phyloP scores from a whole-genome alignment of 92 coral and sea anemone genomes.

The Parazoanthus swiftii region DNA sequence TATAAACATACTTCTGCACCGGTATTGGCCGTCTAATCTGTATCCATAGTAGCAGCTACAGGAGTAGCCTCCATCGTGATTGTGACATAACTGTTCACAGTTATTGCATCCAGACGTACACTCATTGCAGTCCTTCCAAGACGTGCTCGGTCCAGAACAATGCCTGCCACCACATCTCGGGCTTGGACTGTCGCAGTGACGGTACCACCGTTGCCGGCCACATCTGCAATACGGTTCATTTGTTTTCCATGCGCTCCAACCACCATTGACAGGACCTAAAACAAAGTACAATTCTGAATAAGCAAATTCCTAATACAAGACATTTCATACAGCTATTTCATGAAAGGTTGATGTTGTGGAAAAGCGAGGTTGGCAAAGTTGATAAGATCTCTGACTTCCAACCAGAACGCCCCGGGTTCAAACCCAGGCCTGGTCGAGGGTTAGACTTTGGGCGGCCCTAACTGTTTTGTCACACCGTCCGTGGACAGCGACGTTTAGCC shows the following conservation, averaged over 20 bases:
- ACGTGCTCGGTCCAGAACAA: neutral
- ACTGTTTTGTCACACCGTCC: no score
- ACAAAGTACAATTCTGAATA: no score
- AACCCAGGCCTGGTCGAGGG: no score
- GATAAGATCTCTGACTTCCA: no score
- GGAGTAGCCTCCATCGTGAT: constrained; percentile 22
- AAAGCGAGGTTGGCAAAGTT: no score
- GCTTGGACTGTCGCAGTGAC: constrained; percentile 38
- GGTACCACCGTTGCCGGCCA: neutral
- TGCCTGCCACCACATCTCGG: constrained; percentile 20
- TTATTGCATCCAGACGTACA: constrained; percentile 28
- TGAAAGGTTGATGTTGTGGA: no score
- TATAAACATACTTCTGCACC: constrained; percentile 1
- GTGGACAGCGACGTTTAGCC: no score
- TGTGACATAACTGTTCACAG: constrained; percentile 30
- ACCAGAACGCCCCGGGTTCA: no score
- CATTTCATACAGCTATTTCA: no score
- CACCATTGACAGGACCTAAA: neutral
- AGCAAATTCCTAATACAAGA: no score
- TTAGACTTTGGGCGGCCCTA: no score
- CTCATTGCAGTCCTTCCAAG: constrained; percentile 40
- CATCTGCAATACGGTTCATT: neutral
- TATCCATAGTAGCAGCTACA: constrained; percentile 31
- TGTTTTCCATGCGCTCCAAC: neutral
- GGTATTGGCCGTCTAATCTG: constrained; percentile 9